Percentiles rank a stretch among this genome's conserved stretches.
phyloP scores from a whole-genome alignment of 2,797 vertebrate species.

The Sebastes flavidus region DNA sequence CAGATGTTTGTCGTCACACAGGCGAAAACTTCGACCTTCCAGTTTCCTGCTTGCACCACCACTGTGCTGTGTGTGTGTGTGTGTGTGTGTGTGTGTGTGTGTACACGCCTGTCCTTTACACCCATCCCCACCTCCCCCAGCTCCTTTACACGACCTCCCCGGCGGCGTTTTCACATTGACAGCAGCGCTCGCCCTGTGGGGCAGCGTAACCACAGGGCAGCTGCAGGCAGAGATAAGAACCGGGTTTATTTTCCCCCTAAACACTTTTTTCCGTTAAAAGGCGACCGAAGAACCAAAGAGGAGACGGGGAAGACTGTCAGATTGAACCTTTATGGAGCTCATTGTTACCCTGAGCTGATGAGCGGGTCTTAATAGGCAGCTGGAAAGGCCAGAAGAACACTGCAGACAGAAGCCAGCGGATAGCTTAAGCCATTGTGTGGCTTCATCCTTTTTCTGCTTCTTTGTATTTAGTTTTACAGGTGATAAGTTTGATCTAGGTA shows the following conservation, averaged over 20 bases:
- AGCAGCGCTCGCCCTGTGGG: constrained; percentile 55
- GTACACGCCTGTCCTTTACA: constrained; percentile 20
- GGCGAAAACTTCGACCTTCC: neutral
- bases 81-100: neutral
- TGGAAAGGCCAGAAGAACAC: constrained; percentile 34
- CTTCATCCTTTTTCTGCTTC: constrained; percentile 3
- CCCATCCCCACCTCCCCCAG: constrained; percentile 2
- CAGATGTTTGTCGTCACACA: neutral
- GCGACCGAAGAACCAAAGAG: constrained; percentile 36
- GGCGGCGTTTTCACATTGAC: constrained; percentile 54
- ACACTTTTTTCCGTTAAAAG: constrained; percentile 59
- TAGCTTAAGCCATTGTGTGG: constrained; percentile 16
- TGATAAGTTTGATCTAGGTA: neutral
- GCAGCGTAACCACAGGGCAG: constrained; percentile 53
- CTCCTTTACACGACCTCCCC: constrained; percentile 56
- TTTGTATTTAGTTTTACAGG: constrained; percentile 1
- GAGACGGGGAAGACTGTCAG: constrained; percentile 45
- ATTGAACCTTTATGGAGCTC: constrained; percentile 35
- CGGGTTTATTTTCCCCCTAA: constrained; percentile 61
- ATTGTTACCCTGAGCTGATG: constrained; percentile 63
- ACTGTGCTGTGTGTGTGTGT: neutral
- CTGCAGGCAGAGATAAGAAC: constrained; percentile 76
- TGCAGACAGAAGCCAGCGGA: constrained; percentile 15
- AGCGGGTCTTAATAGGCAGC: constrained; percentile 40
- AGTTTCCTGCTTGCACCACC: neutral